A percentile compares a stretch with the other conserved stretches of the same genome.
phyloP scores from a whole-genome alignment of 2,113 vertebrate species.

The Acanthisitta chloris region DNA sequence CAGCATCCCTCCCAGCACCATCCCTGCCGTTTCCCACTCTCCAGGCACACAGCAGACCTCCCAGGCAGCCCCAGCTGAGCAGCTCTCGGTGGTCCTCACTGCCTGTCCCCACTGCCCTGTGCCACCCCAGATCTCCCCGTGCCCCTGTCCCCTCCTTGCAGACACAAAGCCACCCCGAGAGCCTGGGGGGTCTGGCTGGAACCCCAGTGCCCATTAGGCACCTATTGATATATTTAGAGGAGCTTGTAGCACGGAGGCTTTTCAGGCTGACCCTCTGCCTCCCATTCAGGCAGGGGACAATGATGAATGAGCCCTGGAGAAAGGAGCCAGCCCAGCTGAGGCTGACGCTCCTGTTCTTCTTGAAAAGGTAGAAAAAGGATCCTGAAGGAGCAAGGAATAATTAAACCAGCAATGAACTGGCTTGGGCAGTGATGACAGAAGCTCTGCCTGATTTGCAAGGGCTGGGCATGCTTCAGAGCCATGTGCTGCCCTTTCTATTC shows the following conservation, averaged over 20 bases:
- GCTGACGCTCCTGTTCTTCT: conserved; percentile 9
- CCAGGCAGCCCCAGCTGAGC: not conserved
- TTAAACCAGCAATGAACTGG: conserved; percentile 43
- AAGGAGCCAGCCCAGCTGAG: conserved; percentile 55
- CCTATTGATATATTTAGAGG: conserved; percentile 49
- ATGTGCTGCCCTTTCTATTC: conserved; percentile 40
- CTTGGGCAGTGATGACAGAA: conserved; percentile 15
- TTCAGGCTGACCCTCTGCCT: conserved; percentile 66
- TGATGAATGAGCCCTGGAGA: conserved; percentile 60
- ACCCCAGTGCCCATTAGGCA: conserved; percentile 20
- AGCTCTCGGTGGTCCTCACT: not conserved
- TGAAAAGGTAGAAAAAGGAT: conserved; percentile 49
- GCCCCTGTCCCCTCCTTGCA: not conserved
- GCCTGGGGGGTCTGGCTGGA: conserved; percentile 47
- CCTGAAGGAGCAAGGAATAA: conserved; percentile 45
- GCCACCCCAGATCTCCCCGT: not conserved
- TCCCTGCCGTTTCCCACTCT: fast-evolving
- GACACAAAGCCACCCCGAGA: not conserved
- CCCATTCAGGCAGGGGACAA: conserved; percentile 60
- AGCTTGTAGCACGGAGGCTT: conserved; percentile 22
- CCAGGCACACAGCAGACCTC: not conserved
- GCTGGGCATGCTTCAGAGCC: conserved; percentile 21
- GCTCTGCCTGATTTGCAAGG: conserved; percentile 45
- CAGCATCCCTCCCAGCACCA: too few relatives aligned
- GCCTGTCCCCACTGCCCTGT: not conserved